These are phyloP conservation scores for Drosophila yakuba DNA, from an alignment of 1,140 invertebrate genomes.

Conservation along the genomic window DNA sequence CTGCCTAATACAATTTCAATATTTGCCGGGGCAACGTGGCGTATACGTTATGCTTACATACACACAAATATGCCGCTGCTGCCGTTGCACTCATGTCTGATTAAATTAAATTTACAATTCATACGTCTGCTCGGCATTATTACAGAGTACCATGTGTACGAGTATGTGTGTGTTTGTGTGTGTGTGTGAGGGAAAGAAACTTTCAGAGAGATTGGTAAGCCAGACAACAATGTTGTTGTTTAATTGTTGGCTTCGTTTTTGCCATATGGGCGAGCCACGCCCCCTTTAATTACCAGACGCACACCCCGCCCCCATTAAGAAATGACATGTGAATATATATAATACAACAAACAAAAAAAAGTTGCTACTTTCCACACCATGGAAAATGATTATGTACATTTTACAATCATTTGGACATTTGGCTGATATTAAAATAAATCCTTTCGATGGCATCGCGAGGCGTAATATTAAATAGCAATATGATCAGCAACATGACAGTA, in stretches of 20 bases:
- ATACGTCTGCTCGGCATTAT: slow-evolving; percentile 53
- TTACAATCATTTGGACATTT: slow-evolving; percentile 1
- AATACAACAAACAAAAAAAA: slow-evolving; percentile 3
- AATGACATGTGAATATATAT: slow-evolving; percentile 11
- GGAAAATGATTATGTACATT: background rate
- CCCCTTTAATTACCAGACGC: slow-evolving; percentile 11
- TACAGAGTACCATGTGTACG: slow-evolving; percentile 5
- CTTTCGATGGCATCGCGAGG: background rate
- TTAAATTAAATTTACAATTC: slow-evolving; percentile 82
- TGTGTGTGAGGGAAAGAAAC: slow-evolving; percentile 12
- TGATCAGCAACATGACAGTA: background rate
- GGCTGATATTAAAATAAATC: background rate
- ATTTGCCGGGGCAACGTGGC: slow-evolving; percentile 57
- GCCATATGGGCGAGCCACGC: slow-evolving; percentile 32
- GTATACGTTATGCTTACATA: slow-evolving; percentile 57
- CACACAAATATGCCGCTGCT: slow-evolving; percentile 42
- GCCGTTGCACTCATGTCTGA: slow-evolving; percentile 69
- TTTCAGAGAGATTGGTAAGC: slow-evolving; percentile 11
- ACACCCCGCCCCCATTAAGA: slow-evolving; percentile 45
- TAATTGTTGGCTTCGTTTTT: slow-evolving; percentile 51
- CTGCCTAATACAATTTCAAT: slow-evolving; percentile 58
- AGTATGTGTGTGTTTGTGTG: slow-evolving; percentile 1
- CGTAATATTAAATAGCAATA: background rate
- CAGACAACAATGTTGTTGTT: slow-evolving; percentile 31
- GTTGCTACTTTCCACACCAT: background rate